Conservation (phyloP, 1,140 invertebrate genomes). For the Tetraneura akinire region DNA sequence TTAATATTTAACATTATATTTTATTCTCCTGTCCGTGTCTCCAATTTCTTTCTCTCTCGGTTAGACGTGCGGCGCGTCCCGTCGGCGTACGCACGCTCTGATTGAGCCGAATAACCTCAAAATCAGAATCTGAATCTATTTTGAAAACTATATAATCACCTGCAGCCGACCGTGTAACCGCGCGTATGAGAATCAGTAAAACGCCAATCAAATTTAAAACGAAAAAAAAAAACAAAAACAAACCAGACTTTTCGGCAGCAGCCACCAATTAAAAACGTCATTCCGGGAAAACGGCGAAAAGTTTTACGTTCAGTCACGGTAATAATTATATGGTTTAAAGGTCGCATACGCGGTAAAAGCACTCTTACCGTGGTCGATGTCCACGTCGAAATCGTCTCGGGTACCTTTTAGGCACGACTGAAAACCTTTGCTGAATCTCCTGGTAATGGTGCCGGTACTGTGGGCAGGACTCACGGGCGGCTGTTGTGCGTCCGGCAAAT, state of each 20-base stretch:
- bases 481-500: constrained; percentile 44
- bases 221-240: too few species aligned
- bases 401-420: constrained; percentile 56
- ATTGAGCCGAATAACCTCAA: constrained; percentile 30
- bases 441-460: constrained; percentile 47
- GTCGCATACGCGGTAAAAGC: too few species aligned
- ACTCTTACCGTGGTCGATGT: constrained; percentile 53
- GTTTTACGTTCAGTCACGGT: too few species aligned
- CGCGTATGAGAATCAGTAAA: too few species aligned
- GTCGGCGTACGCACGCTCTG: not conserved
- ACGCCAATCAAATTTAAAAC: too few species aligned
- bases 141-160: constrained; percentile 18
- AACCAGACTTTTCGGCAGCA: too few species aligned
- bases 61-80: not conserved
- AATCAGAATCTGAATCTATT: not conserved
- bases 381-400: constrained; percentile 52
- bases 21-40: not conserved
- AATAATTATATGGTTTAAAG: too few species aligned
- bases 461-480: constrained; percentile 38
- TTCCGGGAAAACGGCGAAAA: too few species aligned
- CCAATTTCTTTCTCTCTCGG: not conserved
- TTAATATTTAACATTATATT: not conserved
- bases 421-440: constrained; percentile 56
- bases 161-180: not conserved
- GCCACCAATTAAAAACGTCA: too few species aligned